Base-by-base conservation (phyloP, 2,888 invertebrate genomes). In the Dione juno region DNA sequence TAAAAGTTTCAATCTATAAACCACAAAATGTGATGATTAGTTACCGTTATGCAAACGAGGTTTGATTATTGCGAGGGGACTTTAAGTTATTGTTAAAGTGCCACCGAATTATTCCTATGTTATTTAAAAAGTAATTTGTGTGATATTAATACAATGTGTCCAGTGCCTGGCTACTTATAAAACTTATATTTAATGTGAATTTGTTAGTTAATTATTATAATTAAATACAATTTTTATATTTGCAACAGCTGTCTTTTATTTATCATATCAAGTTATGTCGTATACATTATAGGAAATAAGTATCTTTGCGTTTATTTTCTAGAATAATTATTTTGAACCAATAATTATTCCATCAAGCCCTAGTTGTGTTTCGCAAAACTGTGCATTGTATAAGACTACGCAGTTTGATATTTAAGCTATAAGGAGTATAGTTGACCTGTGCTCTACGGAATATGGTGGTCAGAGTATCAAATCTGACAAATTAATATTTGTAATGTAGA, bases 161-260 rank as follows among this genome's bases (percentile, higher is more conserved):
- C 80, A 82, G 82, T 85, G 86, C 84, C 81, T 83, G 81, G 69
- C 79, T 82, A 81, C 77, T 78, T 78, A 77, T 76, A 77, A 79
- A 79, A 80, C 82, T 67, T 70, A 69, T 72, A 69, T 75, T 74
- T 72, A 76, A 73, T 73, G 74, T 69, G 74, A 75, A 75, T 73
- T 88, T 86, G 83, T 84, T 85, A 84, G 82, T 81, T 83, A 78
- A 79, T 80, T 82, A 81, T 80, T 81, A 79, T 82, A 84, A 84
- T 81, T 80, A 79, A 81, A 88, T 83, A 86, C 84, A 82, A 85
- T 84, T 85, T 82, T 84, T 84, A 82, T 81, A 79, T 83, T 83
- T 82, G 77, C 76, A 73, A 72, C 19, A 73, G 71, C 67, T 14
- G 64, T 71, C 67, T 81, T 83, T 82, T 75, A 71, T 81, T 83